Evolutionary conservation across 2,888 invertebrate species (phyloP), one percentile per base, ranked within the genome.

Genomic region (Allygus modestus): DNA sequence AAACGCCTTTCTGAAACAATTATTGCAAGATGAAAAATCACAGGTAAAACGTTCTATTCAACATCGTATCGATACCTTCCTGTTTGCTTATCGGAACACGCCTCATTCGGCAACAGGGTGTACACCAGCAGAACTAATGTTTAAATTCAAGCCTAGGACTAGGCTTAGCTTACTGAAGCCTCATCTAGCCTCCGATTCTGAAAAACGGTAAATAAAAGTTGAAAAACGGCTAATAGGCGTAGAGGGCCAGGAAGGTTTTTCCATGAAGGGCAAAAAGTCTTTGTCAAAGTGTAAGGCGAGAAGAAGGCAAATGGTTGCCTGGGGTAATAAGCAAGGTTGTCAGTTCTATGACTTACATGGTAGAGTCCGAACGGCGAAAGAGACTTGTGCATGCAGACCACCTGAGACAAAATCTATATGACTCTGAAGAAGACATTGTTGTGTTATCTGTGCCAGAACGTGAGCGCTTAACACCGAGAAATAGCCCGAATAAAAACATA

Each of bases 101-200:
- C 88, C 88, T 17, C 88, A 89, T 17, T 12, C 46, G 12, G 46
- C 87, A 33, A 89, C 89, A 23, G 86, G 86, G 7, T 87, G 86
- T 85, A 82, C 87, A 2, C 88, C 88, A 7, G 51, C 58, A 7
- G 71, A 71, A 33, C 11, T 33, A 1, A 11, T 61, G 9, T 23
- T 23, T 15, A 71, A n/a, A 33, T 71, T 71, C 37, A 71, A 71
- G 17, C 71, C 71, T 5, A 71, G 33, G 31, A 71, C 33, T 17
- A 9, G n/a, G 12, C 71, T 71, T 7, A 33, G 33, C 12, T 33
- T 71, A 33, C 31, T 71, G 2, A 71, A 71, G 26, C 71, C 71
- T 20, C 71, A 71, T n/a, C n/a, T 71, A 28, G 31, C 73, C 0
- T 23, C 20, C 0, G 20, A 73, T 12, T 0, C 1, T 15, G 23